Conservation (phyloP, 2,797 vertebrate species). For the Poecilia picta region DNA sequence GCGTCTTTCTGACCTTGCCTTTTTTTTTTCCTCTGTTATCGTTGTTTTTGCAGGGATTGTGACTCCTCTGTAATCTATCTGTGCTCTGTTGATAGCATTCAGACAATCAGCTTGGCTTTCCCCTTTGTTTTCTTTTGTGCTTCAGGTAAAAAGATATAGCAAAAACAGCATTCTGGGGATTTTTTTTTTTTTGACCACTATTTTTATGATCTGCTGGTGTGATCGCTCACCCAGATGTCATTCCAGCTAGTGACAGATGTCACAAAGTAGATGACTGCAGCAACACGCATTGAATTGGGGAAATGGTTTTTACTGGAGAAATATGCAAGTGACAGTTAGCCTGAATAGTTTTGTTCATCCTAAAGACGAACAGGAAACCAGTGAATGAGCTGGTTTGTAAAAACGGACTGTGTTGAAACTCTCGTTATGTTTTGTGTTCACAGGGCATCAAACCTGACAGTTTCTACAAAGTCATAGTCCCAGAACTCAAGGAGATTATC, state of each 20-base stretch:
- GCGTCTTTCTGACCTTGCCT: slow-evolving; percentile 54
- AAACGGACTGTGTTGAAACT: neutral
- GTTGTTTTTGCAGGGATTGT: slow-evolving; percentile 41
- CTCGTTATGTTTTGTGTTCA: neutral
- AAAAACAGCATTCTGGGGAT: neutral
- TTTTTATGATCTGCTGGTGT: slow-evolving; percentile 49
- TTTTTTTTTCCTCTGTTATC: slow-evolving; percentile 48
- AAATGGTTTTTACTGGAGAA: neutral
- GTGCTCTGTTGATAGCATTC: slow-evolving; percentile 26
- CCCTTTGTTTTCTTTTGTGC: slow-evolving; percentile 1
- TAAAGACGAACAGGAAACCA: neutral
- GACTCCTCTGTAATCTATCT: slow-evolving; percentile 38
- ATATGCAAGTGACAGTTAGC: neutral
- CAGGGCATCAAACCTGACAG: slow-evolving; percentile 98
- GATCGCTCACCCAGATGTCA: slow-evolving; percentile 43
- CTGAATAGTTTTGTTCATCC: neutral
- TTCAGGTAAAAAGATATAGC: neutral
- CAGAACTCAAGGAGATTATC: slow-evolving; percentile 97
- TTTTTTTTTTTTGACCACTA: neutral
- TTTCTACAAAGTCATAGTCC: slow-evolving; percentile 97
- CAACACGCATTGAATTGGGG: slow-evolving; percentile 17
- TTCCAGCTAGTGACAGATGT: neutral
- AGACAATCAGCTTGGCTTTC: neutral
- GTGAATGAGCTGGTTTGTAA: neutral
- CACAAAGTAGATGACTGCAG: neutral